Percentiles rank a stretch among this genome's conserved stretches.
Conservation (phyloP, 2,888 invertebrate genomes). For the Eurytoma californica region DNA sequence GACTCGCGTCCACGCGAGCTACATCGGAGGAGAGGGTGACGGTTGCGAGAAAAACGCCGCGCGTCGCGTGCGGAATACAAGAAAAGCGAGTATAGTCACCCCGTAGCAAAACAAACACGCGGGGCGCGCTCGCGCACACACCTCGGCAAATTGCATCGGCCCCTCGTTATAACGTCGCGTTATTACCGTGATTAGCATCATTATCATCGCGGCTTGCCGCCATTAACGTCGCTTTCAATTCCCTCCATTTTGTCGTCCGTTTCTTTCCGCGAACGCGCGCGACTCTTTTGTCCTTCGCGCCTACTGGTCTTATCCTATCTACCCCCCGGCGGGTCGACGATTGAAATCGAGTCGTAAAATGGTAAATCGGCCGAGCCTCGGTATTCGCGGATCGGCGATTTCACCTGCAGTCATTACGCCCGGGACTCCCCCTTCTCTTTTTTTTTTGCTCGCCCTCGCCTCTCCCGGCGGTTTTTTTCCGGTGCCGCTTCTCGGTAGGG, state of each 20-base stretch:
- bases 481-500: slow-evolving; percentile 25
- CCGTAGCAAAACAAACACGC: neutral
- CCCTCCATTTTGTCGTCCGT: neutral
- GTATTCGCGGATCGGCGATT: slow-evolving; percentile 60
- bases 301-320: neutral
- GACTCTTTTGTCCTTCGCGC: slow-evolving; percentile 11
- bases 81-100: neutral
- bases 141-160: slow-evolving; percentile 8
- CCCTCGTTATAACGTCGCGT: slow-evolving; percentile 38
- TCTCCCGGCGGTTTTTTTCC: neutral
- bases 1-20: neutral
- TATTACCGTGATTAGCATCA: slow-evolving; percentile 50
- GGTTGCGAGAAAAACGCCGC: neutral
- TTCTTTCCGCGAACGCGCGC: neutral
- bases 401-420: slow-evolving; percentile 56
- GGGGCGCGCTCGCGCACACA: neutral
- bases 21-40: neutral
- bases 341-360: slow-evolving; percentile 45
- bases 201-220: slow-evolving; percentile 15
- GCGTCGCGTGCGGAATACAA: slow-evolving; percentile 3
- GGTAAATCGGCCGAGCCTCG: slow-evolving; percentile 27
- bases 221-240: slow-evolving; percentile 38
- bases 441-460: slow-evolving; percentile 1
- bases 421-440: slow-evolving; percentile 26
- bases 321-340: neutral